Evolutionary conservation across 2,113 vertebrate genomes (phyloP).

Genomic region (Aptenodytes patagonicus): DNA sequence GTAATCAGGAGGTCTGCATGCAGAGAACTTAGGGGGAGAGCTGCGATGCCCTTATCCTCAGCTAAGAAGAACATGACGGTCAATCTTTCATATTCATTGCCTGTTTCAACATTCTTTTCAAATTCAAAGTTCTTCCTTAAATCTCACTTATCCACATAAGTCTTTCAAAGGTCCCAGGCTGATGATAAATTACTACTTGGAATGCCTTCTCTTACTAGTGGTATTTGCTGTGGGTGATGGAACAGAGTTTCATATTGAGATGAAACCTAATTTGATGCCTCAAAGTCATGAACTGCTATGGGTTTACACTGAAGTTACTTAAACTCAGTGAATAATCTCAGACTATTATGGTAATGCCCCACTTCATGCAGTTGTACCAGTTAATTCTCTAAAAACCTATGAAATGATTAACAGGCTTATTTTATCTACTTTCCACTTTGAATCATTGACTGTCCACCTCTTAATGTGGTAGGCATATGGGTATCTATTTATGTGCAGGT

Average conservation of each 20-base stretch:
- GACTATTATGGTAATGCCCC: neutral
- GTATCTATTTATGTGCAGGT: slow-evolving; percentile 61
- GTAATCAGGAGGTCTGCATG: neutral
- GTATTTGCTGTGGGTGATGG: neutral
- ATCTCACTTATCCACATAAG: neutral
- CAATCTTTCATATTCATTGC: neutral
- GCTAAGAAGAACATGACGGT: neutral
- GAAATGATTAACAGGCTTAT: neutral
- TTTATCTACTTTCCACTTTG: neutral
- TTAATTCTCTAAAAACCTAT: neutral
- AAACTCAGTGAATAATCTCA: neutral
- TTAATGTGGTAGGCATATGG: neutral
- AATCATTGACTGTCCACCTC: neutral
- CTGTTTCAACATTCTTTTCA: neutral
- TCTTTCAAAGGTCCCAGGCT: neutral
- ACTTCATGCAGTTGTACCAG: neutral
- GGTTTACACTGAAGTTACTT: neutral
- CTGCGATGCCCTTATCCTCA: neutral
- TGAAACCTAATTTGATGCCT: neutral
- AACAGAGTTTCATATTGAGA: neutral
- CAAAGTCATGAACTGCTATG: neutral
- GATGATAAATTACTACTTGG: neutral
- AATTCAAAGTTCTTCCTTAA: neutral
- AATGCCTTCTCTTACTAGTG: neutral
- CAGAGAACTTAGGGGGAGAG: neutral